phyloP scores from a whole-genome alignment of 1,140 invertebrate genomes.

The Campodea augens region DNA sequence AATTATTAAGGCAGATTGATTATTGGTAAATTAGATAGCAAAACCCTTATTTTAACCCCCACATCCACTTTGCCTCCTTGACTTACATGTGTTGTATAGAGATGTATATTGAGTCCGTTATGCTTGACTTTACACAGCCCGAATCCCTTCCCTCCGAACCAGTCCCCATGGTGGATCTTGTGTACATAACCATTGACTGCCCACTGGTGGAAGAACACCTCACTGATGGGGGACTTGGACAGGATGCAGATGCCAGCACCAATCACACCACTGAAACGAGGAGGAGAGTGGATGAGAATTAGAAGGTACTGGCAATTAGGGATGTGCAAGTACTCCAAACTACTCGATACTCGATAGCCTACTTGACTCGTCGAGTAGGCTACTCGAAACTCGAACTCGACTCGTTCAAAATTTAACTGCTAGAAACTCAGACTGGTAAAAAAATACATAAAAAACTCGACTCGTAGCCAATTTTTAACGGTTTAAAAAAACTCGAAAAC shows the following conservation, averaged over 20 bases:
- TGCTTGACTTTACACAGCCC: conserved; percentile 61
- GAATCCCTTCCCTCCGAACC: conserved; percentile 94
- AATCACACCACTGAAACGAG: conserved; percentile 54
- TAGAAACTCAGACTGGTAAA: too few species aligned
- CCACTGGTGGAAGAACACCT: conserved; percentile 80
- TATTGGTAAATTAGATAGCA: too few species aligned
- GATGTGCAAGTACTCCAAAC: too few species aligned
- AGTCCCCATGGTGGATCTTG: conserved; percentile 89
- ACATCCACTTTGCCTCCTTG: too few species aligned
- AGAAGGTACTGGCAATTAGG: background rate
- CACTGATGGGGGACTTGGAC: conserved; percentile 66
- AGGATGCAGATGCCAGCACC: conserved; percentile 85
- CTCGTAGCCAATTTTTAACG: background rate
- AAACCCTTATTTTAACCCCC: too few species aligned
- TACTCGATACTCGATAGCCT: background rate
- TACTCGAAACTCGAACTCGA: too few species aligned
- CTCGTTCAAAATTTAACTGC: too few species aligned
- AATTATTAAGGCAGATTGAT: too few species aligned
- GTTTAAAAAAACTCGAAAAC: background rate
- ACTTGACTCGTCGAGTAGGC: conserved; percentile 2
- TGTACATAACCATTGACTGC: conserved; percentile 92
- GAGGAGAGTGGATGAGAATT: conserved; percentile 5
- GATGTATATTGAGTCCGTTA: conserved; percentile 46
- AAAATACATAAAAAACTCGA: too few species aligned
- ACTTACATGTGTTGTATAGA: conserved; percentile 87